A percentile compares a stretch with the other conserved stretches of the same genome.
These are phyloP conservation scores for Cebus imitator DNA, from an alignment of 2,113 vertebrate species.

Conservation along the genomic window DNA sequence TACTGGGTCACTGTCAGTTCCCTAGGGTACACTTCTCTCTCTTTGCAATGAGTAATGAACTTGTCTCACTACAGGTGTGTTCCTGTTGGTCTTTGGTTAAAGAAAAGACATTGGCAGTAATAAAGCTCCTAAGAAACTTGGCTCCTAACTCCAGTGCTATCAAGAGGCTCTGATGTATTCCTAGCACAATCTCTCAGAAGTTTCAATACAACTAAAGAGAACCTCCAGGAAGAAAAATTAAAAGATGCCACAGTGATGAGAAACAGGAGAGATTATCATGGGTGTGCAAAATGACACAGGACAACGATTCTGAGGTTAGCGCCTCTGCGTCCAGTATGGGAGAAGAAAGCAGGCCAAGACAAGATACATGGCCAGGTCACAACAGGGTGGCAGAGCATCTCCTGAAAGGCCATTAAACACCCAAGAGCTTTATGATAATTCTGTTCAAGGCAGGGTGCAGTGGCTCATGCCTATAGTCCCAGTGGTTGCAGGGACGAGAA, in stretches of 20 bases:
- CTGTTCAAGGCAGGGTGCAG: too few species aligned
- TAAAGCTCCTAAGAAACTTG: neutral
- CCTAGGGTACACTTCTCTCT: neutral
- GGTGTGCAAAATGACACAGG: neutral
- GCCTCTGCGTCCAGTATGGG: neutral
- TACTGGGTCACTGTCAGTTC: too few species aligned
- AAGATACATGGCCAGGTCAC: neutral
- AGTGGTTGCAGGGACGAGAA: too few species aligned
- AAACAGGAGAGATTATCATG: neutral
- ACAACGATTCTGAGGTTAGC: neutral
- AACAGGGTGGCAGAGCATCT: neutral
- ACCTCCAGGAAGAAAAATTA: neutral
- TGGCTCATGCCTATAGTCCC: too few species aligned
- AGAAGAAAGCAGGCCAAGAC: neutral
- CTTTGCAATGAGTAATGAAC: neutral
- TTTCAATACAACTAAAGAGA: neutral
- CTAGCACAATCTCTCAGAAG: neutral
- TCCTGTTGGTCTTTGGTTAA: neutral
- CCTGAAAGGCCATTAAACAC: neutral
- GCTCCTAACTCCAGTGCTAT: neutral
- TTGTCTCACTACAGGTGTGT: neutral
- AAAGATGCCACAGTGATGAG: neutral
- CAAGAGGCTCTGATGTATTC: neutral
- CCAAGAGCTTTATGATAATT: neutral
- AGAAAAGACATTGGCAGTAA: neutral